Base-by-base conservation (phyloP, 2,113 vertebrate species). In the Rafetus swinhoei region DNA sequence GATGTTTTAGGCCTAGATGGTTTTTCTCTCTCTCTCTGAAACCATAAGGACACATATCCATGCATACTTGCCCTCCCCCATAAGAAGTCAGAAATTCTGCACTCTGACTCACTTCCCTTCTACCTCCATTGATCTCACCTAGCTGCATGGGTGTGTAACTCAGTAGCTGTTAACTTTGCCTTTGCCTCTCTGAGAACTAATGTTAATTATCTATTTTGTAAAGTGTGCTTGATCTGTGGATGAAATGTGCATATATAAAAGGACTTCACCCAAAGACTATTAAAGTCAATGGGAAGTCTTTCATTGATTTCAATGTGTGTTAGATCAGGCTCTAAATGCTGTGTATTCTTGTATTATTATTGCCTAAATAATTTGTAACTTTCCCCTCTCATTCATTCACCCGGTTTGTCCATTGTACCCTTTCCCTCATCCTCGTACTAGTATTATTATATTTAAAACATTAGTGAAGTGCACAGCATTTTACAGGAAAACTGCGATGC, bases 401-500 rank as follows among this genome's bases (percentile, higher is more conserved):
- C 69, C 87, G 2, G 81, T 81, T 91, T 55, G 52, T 35, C 79
- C 69, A 13, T 79, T 94, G 87, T 94, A 92, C 81, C 0, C 81
- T 85, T 24, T 93, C 95, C 94, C 93, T 96, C 94, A 95, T 97
- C 95, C 94, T 94, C 95, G 95, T 90, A 87, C 56, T 72, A 35
- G n/a, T 83, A 52, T 83, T 57, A 27, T 32, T 87, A 52, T 74
- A 95, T 94, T 90, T 94, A 81, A 92, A 81, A 91, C 86, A 54
- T 7, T 86, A 54, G 74, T 92, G 87, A 90, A 83, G 86, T n/a
- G n/a, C 74, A 53, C 88, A 57, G 6, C 11, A 25, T 94, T 87
- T 72, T 83, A 76, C 81, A 89, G 25, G 88, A 90, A 62, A 3
- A 81, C 84, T 84, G 95, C 93, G 93, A 89, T 85, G 83, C 55